Evolutionary conservation across 2,113 vertebrate species (phyloP), one percentile per base, ranked within the genome.

Genomic region (Meles meles): DNA sequence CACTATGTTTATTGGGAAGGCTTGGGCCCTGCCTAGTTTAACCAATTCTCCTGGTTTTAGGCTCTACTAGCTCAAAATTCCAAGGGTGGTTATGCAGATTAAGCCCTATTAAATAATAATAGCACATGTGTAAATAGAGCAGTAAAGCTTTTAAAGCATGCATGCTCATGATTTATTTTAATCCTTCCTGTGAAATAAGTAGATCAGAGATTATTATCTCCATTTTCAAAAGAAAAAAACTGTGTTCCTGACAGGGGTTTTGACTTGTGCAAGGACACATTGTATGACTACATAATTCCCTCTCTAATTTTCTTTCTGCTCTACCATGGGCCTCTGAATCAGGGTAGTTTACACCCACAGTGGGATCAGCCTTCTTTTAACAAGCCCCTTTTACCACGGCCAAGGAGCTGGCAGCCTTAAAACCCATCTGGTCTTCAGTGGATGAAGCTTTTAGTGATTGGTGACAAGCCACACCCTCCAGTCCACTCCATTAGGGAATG

Each of bases 401-500:
- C 65, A 88, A 97, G 84, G 77, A 90, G 47, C 84, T 97, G 84
- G 63, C 31, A 13, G 49, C 86, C 39, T 91, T 88, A 96, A 65
- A 95, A 61, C 34, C 72, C 97, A 96, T 97, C 85, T 97, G 97
- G 86, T 95, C 85, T 93, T 92, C 82, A 96, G 91, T 85, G 63
- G 92, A 90, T 74, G 67, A 97, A 93, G 81, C 93, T 97, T 95
- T 97, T 94, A 94, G 86, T 94, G 93, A 96, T 79, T 96, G 93
- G 93, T 34, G 67, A 85, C 69, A 97, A 88, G 86, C 89, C 94
- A 9, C 89, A 93, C 77, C 72, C 82, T 95, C 71, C 34, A 90
- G 76, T 91, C 59, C 77, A 77, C 55, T 96, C 93, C 92, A 97
- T 97, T 96, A 96, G 37, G 34, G 86, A 97, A 87, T 67, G 61